Percentiles rank a stretch among this genome's conserved stretches.
Conservation (phyloP, 2,797 vertebrate genomes). For the Danio tinwini region DNA sequence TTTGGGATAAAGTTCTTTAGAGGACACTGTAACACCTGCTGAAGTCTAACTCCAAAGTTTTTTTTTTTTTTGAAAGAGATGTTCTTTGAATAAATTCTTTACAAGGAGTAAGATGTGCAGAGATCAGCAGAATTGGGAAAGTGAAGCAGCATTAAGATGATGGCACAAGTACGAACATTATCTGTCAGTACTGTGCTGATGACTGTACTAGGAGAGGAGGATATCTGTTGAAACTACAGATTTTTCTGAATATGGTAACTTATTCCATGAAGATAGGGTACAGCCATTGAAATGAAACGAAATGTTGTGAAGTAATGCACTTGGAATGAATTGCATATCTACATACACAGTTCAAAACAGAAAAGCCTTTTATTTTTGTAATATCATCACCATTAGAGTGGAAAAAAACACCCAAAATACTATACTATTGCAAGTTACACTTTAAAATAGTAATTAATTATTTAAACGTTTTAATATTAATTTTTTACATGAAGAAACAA, state of each 20-base stretch:
- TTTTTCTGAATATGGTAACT: conserved; percentile 1
- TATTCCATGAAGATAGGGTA: no score
- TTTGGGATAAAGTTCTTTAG: conserved; percentile 25
- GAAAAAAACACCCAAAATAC: no score
- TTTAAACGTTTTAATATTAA: no score
- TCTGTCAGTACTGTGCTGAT: background rate
- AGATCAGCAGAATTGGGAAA: background rate
- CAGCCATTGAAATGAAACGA: background rate
- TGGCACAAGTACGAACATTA: background rate
- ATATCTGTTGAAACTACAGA: background rate
- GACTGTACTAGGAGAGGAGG: background rate
- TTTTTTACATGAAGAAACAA: no score
- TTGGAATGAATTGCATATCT: background rate
- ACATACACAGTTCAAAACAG: background rate
- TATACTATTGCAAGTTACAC: no score
- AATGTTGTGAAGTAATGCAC: background rate
- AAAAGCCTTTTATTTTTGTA: no score
- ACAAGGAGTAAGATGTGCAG: background rate
- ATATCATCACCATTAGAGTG: no score
- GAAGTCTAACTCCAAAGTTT: background rate
- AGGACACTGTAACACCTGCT: conserved; percentile 15
- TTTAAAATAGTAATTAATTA: no score
- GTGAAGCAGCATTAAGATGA: background rate
- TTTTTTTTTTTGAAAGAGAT: background rate
- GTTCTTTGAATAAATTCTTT: conserved; percentile 13